Base-by-base conservation (phyloP, 2,113 vertebrate species). In the Brachirus orientalis region DNA sequence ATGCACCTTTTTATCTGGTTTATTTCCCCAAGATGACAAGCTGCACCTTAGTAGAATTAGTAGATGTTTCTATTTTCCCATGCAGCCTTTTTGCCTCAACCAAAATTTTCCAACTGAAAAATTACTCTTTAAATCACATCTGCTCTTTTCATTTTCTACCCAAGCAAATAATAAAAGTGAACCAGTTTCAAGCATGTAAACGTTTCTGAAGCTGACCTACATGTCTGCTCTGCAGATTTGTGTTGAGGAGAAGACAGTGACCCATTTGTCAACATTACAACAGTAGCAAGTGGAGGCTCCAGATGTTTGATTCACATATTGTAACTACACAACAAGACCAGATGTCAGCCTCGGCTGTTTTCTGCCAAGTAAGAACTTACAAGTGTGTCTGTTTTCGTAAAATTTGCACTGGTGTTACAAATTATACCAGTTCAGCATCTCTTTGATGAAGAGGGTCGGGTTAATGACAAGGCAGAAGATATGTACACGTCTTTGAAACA, bases 401-500 rank as follows among this genome's bases (percentile, higher is more conserved):
- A 17, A 72, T 83, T 89, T 88, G 60, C 78, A 51, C 62, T 43
- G 56, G 69, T 63, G 65, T 20, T 60, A 62, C 41, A 84, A 87
- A 89, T 88, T 69, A 85, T 58, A 82, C 71, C 46, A 58, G 72
- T 59, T 64, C 54, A 46, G 63, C 62, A 28, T 69, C 20, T 66
- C 14, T 79, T 80, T 87, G 77, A 86, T 82, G 61, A 59, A 69
- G 67, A 47, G 45, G 19, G 47, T 53, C 2, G 10, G 17, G 38
- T 28, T 91, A 89, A 91, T 91, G 82, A 88, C 82, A 90, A 86
- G 88, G 82, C 72, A 55, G 58, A 40, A 48, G 73, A 54, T 54
- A 50, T 11, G 11, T 7, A 16, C 2, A n/a, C 16, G 33, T 48
- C 75, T 80, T 76, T 80, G 66, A 75, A 75, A 83, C 8, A 46